Conservation (phyloP, 2,888 invertebrate genomes). For the Nymphalis urticae region DNA sequence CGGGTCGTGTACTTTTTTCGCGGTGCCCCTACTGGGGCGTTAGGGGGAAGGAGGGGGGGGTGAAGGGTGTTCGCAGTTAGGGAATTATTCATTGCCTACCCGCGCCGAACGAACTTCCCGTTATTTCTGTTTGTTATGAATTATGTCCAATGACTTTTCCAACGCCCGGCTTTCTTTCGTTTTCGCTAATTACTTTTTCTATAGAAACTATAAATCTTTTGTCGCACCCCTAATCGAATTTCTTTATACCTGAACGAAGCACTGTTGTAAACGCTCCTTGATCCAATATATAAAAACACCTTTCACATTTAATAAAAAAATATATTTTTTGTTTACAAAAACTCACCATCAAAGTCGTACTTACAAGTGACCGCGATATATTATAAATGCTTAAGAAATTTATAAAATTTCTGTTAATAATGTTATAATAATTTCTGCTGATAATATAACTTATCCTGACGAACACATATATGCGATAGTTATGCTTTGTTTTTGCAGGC, state of each 20-base stretch:
- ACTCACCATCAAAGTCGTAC: not conserved
- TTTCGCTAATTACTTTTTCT: constrained; percentile 78
- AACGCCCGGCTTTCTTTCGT: constrained; percentile 73
- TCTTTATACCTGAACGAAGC: constrained; percentile 41
- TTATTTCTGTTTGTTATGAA: constrained; percentile 82
- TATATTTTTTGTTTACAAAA: constrained; percentile 9
- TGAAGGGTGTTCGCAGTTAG: constrained; percentile 78
- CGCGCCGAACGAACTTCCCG: constrained; percentile 78
- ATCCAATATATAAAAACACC: constrained; percentile 8
- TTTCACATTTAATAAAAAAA: constrained; percentile 16
- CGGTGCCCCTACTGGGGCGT: constrained; percentile 61
- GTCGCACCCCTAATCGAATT: constrained; percentile 46
- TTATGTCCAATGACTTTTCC: constrained; percentile 80
- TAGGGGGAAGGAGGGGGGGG: constrained; percentile 41
- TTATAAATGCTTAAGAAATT: not conserved
- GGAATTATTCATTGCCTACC: constrained; percentile 82
- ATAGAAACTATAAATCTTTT: constrained; percentile 72
- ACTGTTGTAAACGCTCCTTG: constrained; percentile 28
- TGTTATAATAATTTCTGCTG: no score
- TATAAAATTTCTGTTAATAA: not conserved
- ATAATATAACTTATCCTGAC: not conserved
- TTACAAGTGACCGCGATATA: not conserved
- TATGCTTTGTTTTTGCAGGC: not conserved
- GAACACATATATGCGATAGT: not conserved
- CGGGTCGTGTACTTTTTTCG: constrained; percentile 78